phyloP scores from a whole-genome alignment of 2,888 invertebrate species.

The Agrochola lychnidis region DNA sequence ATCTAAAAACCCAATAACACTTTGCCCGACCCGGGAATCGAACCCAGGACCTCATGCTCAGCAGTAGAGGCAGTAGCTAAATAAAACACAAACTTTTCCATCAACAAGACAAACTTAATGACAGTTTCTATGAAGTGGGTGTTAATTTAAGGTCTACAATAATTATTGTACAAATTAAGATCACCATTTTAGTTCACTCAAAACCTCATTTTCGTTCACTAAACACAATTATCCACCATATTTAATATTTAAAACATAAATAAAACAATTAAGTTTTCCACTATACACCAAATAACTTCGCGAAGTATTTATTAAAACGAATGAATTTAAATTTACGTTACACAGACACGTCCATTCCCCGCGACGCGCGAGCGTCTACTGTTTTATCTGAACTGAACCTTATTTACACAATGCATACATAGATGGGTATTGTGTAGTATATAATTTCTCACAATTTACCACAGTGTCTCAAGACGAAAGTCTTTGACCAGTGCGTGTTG shows the following conservation, averaged over 20 bases:
- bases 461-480: too few relatives aligned
- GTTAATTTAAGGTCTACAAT: conserved; percentile 11
- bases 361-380: conserved; percentile 29
- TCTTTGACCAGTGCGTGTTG: too few relatives aligned
- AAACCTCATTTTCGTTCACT: neutral
- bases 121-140: neutral
- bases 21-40: neutral
- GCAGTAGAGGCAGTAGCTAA: neutral
- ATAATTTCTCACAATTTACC: too few relatives aligned
- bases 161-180: neutral
- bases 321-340: neutral
- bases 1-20: neutral
- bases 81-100: conserved; percentile 18
- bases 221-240: neutral
- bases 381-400: neutral
- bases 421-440: conserved; percentile 1
- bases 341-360: rapidly evolving
- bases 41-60: neutral
- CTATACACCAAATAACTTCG: conserved; percentile 1
- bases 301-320: conserved; percentile 12
- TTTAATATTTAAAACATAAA: neutral
- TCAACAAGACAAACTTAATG: conserved; percentile 5
- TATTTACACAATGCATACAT: neutral
- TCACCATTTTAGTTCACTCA: neutral
- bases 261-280: neutral